A percentile compares a stretch with the other conserved stretches of the same genome.
These are phyloP conservation scores for Drosophila punjabiensis DNA, from an alignment of 1,140 invertebrate species.

Conservation along the genomic window DNA sequence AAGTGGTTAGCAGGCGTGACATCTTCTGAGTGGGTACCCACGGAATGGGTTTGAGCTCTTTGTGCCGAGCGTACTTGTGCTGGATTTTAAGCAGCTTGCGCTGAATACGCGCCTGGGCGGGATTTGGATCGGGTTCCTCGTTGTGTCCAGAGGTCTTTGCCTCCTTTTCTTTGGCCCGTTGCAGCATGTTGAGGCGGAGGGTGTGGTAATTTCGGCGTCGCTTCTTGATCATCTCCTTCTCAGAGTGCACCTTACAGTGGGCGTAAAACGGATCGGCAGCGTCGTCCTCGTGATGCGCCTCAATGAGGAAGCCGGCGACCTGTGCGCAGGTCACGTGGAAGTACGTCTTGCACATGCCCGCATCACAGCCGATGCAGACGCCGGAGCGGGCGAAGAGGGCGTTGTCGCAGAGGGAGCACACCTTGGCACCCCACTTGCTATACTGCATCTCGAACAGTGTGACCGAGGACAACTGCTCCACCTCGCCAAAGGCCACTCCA, in stretches of 20 bases:
- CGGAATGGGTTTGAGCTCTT: slow-evolving; percentile 91
- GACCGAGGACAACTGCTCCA: slow-evolving; percentile 93
- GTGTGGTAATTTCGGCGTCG: slow-evolving; percentile 95
- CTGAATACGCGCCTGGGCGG: slow-evolving; percentile 91
- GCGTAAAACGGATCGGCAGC: slow-evolving; percentile 99
- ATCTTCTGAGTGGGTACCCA: slow-evolving; percentile 98
- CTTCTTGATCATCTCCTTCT: slow-evolving; percentile 92
- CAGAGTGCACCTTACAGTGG: slow-evolving; percentile 96
- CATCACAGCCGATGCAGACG: slow-evolving; percentile 98
- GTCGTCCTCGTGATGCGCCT: slow-evolving; percentile 97
- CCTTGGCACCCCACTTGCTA: slow-evolving; percentile 96
- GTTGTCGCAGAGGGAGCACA: slow-evolving; percentile 95
- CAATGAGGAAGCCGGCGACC: slow-evolving; percentile 95
- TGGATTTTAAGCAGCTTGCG: slow-evolving; percentile 92
- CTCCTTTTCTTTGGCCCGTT: slow-evolving; percentile 74
- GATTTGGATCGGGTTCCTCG: slow-evolving; percentile 85
- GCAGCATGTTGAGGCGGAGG: slow-evolving; percentile 91
- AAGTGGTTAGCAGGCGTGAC: slow-evolving; percentile 95
- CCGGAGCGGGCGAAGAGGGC: slow-evolving; percentile 94
- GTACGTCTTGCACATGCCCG: slow-evolving; percentile 98
- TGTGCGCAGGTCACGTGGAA: slow-evolving; percentile 99
- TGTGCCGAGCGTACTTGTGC: slow-evolving; percentile 91
- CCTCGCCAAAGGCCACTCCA: slow-evolving; percentile 98
- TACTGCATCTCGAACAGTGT: slow-evolving; percentile 98
- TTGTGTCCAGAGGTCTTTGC: slow-evolving; percentile 77